Evolutionary conservation across 2,113 vertebrate genomes (phyloP).

Genomic region (Okapia johnstoni): DNA sequence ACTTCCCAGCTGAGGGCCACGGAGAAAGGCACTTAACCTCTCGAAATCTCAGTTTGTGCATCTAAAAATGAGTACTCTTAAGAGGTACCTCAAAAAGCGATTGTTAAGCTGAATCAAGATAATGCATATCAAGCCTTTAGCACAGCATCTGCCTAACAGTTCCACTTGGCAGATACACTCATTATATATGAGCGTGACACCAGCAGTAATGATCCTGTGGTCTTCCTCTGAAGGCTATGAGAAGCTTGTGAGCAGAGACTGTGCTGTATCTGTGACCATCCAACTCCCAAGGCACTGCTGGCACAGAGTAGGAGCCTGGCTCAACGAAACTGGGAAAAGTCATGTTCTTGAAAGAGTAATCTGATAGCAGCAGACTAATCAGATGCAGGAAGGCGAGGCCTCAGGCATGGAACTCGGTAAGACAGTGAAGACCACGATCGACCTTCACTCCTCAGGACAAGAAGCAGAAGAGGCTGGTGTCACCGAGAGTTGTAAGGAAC

Average conservation of each 20-base stretch:
- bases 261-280: not conserved
- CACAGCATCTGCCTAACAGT: not conserved
- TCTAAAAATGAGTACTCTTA: not conserved
- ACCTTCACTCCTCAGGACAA: not conserved
- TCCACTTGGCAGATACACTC: not conserved
- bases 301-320: not conserved
- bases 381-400: not conserved
- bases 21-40: not conserved
- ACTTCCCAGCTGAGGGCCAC: not conserved
- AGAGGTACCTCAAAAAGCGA: not conserved
- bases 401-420: not conserved
- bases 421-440: not conserved
- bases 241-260: not conserved
- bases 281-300: not conserved
- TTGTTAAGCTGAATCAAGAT: not conserved
- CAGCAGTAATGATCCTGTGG: not conserved
- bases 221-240: not conserved
- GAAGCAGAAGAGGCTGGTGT: not conserved
- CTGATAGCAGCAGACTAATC: not conserved
- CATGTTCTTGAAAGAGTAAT: not conserved
- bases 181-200: not conserved
- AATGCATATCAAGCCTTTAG: not conserved
- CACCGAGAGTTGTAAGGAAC: not conserved
- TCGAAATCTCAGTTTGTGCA: not conserved
- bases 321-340: not conserved